Conservation (phyloP, 2,797 vertebrate species). For the Sebastes oblongus region DNA sequence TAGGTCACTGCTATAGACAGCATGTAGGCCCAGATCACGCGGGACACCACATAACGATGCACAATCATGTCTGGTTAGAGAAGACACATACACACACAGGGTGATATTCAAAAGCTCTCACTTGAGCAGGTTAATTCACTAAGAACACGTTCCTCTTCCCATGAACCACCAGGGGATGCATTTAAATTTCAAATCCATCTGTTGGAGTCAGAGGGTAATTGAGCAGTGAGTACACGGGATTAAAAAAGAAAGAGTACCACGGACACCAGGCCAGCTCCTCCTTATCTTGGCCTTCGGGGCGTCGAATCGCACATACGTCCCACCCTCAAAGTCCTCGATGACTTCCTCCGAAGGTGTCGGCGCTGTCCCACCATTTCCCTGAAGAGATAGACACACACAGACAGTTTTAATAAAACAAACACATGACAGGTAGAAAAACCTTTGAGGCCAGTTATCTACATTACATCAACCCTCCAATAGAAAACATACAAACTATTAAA, state of each 20-base stretch:
- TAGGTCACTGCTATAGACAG: constrained; percentile 95
- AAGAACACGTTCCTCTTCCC: background rate
- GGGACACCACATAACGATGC: constrained; percentile 92
- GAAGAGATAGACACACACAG: constrained; percentile 19
- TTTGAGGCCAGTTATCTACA: background rate
- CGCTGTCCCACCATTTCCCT: constrained; percentile 86
- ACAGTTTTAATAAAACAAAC: background rate
- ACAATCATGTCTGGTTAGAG: constrained; percentile 89
- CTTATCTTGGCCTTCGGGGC: constrained; percentile 86
- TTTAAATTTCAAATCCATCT: constrained; percentile 12
- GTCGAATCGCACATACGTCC: constrained; percentile 91
- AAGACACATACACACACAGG: constrained; percentile 4
- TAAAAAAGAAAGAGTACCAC: constrained; percentile 78
- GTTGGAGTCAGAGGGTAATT: constrained; percentile 21
- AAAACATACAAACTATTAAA: background rate
- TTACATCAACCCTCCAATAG: background rate
- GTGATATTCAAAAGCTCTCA: background rate
- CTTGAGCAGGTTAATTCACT: background rate
- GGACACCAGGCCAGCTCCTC: constrained; percentile 90
- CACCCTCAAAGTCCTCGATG: constrained; percentile 79
- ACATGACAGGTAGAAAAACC: background rate
- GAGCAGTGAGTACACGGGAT: constrained; percentile 7
- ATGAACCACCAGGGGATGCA: background rate
- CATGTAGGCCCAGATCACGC: constrained; percentile 98
- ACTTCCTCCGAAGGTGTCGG: constrained; percentile 78